A percentile compares a stretch with the other conserved stretches of the same genome.
phyloP scores from a whole-genome alignment of 2,113 vertebrate species.

The Salvelinus fontinalis region DNA sequence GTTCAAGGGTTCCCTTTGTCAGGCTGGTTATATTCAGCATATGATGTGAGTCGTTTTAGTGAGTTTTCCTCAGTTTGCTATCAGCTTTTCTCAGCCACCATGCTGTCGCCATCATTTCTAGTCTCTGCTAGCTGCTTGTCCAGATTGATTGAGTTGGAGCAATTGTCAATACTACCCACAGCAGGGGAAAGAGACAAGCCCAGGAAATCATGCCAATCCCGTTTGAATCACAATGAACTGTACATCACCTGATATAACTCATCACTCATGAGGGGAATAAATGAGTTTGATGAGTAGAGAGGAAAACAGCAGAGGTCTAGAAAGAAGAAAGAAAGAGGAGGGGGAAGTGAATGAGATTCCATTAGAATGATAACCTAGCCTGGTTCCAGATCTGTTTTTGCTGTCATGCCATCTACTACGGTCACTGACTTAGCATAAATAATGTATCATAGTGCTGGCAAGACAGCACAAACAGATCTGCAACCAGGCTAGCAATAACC shows the following conservation, averaged over 20 bases:
- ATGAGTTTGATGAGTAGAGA: slow-evolving; percentile 48
- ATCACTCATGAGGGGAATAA: slow-evolving; percentile 54
- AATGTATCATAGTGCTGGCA: background rate
- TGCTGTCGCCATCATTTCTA: slow-evolving; percentile 28
- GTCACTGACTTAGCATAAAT: background rate
- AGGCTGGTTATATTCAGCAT: background rate
- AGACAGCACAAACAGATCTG: no score
- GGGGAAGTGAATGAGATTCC: background rate
- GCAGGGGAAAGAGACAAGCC: slow-evolving; percentile 38
- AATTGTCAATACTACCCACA: slow-evolving; percentile 60
- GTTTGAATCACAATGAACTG: slow-evolving; percentile 64
- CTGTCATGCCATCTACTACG: background rate
- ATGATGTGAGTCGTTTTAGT: background rate
- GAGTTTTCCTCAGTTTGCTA: background rate
- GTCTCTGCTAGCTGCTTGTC: slow-evolving; percentile 31
- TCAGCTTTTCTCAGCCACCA: slow-evolving; percentile 17
- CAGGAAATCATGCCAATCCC: slow-evolving; percentile 28
- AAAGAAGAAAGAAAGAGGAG: background rate
- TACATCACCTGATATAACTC: slow-evolving; percentile 61
- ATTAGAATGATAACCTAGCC: background rate
- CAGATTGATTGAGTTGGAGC: slow-evolving; percentile 60
- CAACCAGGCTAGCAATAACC: no score
- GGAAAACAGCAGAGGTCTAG: slow-evolving; percentile 15
- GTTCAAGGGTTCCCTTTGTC: background rate
- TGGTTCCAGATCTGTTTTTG: no score